These are phyloP conservation scores for Symphodus melops DNA, from an alignment of 2,113 vertebrate genomes.

Conservation along the genomic window DNA sequence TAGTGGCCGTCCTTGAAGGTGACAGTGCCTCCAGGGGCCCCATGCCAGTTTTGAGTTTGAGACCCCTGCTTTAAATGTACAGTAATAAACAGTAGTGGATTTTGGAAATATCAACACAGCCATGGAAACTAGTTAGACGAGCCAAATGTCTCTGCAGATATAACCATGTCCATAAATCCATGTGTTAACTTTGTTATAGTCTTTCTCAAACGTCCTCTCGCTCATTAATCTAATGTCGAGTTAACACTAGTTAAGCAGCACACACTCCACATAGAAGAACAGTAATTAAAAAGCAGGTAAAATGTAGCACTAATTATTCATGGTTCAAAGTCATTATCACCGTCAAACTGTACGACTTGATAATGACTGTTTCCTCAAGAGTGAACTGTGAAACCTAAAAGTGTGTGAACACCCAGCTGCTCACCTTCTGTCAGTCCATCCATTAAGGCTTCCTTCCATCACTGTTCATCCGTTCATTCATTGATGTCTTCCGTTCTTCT, in stretches of 20 bases:
- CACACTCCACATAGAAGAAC: conserved; percentile 27
- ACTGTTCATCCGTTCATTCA: not conserved
- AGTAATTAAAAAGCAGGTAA: conserved; percentile 60
- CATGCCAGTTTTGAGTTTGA: too few species aligned
- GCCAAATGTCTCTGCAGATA: not conserved
- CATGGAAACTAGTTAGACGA: too few species aligned
- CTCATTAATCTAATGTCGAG: conserved; percentile 8
- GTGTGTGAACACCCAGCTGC: conserved; percentile 41
- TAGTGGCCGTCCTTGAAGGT: too few species aligned
- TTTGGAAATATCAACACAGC: too few species aligned
- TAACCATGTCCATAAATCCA: not conserved
- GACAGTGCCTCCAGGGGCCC: too few species aligned
- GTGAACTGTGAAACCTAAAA: conserved; percentile 29
- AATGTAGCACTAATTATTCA: conserved; percentile 61
- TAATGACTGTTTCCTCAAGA: conserved; percentile 64
- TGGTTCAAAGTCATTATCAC: conserved; percentile 61
- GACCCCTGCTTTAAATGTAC: too few species aligned
- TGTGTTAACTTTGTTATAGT: not conserved
- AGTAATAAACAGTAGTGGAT: too few species aligned
- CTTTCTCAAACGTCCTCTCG: not conserved
- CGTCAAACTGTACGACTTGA: conserved; percentile 50
- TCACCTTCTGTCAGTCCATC: not conserved
- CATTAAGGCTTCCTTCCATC: not conserved
- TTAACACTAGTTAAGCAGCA: conserved; percentile 41
- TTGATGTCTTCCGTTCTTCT: not conserved